phyloP scores from a whole-genome alignment of 37 sponge, comb jelly and placozoan genomes.

The Chondrilla cf. caribensis region DNA sequence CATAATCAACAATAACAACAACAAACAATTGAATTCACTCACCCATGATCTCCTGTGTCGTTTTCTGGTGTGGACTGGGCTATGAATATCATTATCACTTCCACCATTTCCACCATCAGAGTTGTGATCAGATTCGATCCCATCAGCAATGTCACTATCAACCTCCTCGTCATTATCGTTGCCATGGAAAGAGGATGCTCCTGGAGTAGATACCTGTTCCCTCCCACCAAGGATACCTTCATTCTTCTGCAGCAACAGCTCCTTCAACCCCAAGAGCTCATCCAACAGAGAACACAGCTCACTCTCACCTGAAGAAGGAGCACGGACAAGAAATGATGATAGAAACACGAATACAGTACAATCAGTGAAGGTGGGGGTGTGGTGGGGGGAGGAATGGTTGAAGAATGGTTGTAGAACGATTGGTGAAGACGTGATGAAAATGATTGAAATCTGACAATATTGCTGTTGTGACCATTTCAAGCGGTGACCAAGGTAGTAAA shows the following conservation, averaged over 20 bases:
- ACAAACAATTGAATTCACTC: neutral
- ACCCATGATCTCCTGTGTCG: slow-evolving; percentile 32
- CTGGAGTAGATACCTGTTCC: neutral
- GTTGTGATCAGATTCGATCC: neutral
- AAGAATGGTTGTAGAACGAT: too few species aligned
- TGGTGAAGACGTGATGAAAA: too few species aligned
- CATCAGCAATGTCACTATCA: slow-evolving; percentile 42
- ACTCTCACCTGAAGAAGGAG: neutral
- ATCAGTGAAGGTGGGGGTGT: too few species aligned
- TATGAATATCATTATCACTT: neutral
- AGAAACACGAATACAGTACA: too few species aligned
- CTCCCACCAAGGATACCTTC: slow-evolving; percentile 9
- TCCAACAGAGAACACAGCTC: slow-evolving; percentile 29
- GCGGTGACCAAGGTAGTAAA: too few species aligned
- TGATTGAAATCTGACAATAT: too few species aligned
- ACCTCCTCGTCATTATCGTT: slow-evolving; percentile 38
- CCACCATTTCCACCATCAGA: neutral
- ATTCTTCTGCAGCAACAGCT: slow-evolving; percentile 27
- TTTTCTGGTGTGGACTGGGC: neutral
- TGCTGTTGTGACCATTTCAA: too few species aligned
- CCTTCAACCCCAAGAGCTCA: slow-evolving; percentile 38
- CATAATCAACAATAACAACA: too few species aligned
- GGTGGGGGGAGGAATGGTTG: too few species aligned
- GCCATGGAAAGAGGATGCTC: neutral
- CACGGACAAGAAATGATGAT: neutral